These are phyloP conservation scores for Osmerus mordax DNA, from an alignment of 2,113 vertebrate species.

Conservation along the genomic window DNA sequence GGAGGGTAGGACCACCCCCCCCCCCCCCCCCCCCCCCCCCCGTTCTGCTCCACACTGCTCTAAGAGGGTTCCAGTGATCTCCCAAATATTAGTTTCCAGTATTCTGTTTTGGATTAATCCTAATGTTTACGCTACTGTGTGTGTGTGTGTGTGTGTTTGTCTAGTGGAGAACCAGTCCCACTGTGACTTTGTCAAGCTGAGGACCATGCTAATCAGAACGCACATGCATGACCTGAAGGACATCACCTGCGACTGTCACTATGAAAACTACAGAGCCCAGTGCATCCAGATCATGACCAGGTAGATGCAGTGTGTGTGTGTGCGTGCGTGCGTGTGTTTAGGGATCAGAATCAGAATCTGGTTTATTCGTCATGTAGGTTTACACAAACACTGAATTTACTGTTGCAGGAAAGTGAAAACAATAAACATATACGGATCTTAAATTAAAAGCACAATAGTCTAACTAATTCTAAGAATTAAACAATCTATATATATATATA, in stretches of 20 bases:
- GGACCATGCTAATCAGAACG: slow-evolving; percentile 66
- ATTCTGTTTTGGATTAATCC: neutral
- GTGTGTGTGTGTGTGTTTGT: neutral
- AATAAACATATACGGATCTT: no score
- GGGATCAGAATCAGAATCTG: neutral
- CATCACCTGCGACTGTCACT: slow-evolving; percentile 66
- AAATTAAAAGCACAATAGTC: no score
- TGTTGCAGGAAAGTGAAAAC: no score
- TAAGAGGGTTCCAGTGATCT: no score
- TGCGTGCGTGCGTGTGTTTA: neutral
- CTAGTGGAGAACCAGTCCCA: slow-evolving; percentile 70
- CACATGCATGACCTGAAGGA: slow-evolving; percentile 75
- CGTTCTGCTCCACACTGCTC: no score
- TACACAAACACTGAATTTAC: no score
- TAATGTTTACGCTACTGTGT: neutral
- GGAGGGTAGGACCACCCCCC: slow-evolving; percentile 53
- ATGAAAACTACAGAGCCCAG: slow-evolving; percentile 68
- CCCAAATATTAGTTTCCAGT: no score
- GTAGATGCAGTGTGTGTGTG: slow-evolving; percentile 23
- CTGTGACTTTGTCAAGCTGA: slow-evolving; percentile 71
- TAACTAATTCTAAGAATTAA: no score
- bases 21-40: neutral
- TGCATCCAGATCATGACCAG: slow-evolving; percentile 69
- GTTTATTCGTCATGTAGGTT: no score
- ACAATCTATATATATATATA: no score